A percentile compares a stretch with the other conserved stretches of the same genome.
Conservation (phyloP, 1,140 invertebrate species). For the Temnothorax nylanderi region DNA sequence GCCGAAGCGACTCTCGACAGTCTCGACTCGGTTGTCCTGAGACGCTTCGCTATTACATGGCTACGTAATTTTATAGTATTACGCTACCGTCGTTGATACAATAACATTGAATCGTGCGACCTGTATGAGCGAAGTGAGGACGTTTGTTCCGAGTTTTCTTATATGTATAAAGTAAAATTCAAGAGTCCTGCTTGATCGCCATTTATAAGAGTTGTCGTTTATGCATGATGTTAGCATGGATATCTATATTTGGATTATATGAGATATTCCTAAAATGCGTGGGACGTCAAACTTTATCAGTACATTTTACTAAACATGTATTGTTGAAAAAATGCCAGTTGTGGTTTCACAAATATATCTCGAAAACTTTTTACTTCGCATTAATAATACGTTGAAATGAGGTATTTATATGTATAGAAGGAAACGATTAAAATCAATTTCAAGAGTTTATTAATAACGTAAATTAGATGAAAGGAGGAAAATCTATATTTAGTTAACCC, state of each 20-base stretch:
- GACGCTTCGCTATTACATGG: constrained; percentile 9
- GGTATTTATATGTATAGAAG: background rate
- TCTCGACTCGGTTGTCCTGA: constrained; percentile 31
- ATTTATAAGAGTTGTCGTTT: background rate
- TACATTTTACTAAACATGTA: background rate
- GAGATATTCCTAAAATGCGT: background rate
- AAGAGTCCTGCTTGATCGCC: background rate
- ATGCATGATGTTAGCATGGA: background rate
- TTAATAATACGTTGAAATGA: background rate
- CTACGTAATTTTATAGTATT: constrained; percentile 35
- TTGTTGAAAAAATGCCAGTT: background rate
- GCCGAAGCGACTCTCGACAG: constrained; percentile 20
- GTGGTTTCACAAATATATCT: background rate
- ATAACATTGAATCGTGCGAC: constrained; percentile 39
- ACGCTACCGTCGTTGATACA: constrained; percentile 43
- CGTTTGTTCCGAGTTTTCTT: constrained; percentile 16
- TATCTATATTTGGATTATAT: background rate
- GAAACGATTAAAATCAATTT: too few species aligned
- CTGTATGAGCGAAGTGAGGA: background rate
- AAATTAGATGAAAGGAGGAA: background rate
- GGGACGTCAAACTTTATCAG: background rate
- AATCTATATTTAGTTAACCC: background rate
- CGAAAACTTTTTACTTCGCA: background rate
- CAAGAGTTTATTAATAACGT: too few species aligned
- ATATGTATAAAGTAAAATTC: background rate